phyloP scores from a whole-genome alignment of 2,888 invertebrate genomes.

The Eristalinus sepulchralis region DNA sequence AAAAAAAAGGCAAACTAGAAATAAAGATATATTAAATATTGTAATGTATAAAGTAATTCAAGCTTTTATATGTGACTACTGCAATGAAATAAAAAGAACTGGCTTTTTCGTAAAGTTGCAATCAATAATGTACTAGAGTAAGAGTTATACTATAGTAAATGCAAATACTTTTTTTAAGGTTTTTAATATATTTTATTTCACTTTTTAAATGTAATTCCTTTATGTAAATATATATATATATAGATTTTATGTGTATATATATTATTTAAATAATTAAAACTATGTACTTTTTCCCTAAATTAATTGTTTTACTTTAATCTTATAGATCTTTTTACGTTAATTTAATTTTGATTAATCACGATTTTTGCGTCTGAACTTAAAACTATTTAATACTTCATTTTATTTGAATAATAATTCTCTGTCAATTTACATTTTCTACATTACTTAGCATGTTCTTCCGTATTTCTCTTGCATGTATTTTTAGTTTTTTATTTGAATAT shows the following conservation, averaged over 20 bases:
- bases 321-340: constrained; percentile 11
- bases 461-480: constrained; percentile 4
- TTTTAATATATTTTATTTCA: constrained; percentile 71
- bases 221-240: constrained; percentile 70
- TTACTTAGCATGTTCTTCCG: constrained; percentile 36
- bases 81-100: constrained; percentile 66
- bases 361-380: constrained; percentile 52
- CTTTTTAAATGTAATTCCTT: constrained; percentile 68
- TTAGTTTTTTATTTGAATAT: constrained; percentile 27
- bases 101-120: constrained; percentile 46
- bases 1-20: constrained; percentile 17
- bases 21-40: not conserved
- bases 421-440: constrained; percentile 51
- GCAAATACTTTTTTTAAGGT: constrained; percentile 58
- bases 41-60: not conserved
- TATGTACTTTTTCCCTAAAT: constrained; percentile 67
- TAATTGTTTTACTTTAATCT: constrained; percentile 42
- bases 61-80: constrained; percentile 29
- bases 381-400: constrained; percentile 61
- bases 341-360: constrained; percentile 61
- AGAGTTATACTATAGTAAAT: constrained; percentile 29
- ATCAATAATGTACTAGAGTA: constrained; percentile 8
- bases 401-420: constrained; percentile 29
- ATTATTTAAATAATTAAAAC: constrained; percentile 67
- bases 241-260: constrained; percentile 60